Percentiles rank a stretch among this genome's conserved stretches.
Evolutionary conservation across 2,888 invertebrate species (phyloP).

Genomic region (Dromius quadrimaculatus): DNA sequence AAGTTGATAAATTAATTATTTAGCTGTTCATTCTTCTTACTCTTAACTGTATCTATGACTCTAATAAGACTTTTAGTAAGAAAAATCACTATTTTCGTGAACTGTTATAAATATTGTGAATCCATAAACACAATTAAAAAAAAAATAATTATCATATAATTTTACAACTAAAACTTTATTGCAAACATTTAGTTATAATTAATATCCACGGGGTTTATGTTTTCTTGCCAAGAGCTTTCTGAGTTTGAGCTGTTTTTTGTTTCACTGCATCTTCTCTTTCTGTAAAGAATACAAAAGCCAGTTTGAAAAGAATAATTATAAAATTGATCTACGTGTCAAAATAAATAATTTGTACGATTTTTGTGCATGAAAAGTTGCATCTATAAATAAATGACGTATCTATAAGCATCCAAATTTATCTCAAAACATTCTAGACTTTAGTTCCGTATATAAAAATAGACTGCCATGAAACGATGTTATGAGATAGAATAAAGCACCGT

Average conservation of each 20-base stretch:
- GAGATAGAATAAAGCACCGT: too few relatives aligned
- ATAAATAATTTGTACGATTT: too few relatives aligned
- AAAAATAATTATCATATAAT: slow-evolving; percentile 43
- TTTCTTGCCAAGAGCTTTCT: slow-evolving; percentile 74
- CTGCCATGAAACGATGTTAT: too few relatives aligned
- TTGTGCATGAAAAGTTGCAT: too few relatives aligned
- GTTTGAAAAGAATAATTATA: too few relatives aligned
- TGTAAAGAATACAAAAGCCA: slow-evolving; percentile 63
- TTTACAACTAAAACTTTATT: slow-evolving; percentile 46
- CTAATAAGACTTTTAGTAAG: slow-evolving; percentile 27
- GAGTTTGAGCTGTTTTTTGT: slow-evolving; percentile 72
- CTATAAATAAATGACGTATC: too few relatives aligned
- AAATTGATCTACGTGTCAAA: too few relatives aligned
- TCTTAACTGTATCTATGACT: slow-evolving; percentile 19
- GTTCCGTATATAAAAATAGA: too few relatives aligned
- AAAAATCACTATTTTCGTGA: slow-evolving; percentile 14
- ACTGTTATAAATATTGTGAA: slow-evolving; percentile 33
- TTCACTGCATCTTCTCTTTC: slow-evolving; percentile 73
- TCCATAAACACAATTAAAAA: slow-evolving; percentile 26
- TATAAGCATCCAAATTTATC: too few relatives aligned
- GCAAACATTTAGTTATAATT: slow-evolving; percentile 40
- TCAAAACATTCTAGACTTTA: too few relatives aligned
- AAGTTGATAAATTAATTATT: slow-evolving; percentile 39
- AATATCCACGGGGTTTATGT: slow-evolving; percentile 56
- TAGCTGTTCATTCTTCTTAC: slow-evolving; percentile 5